Evolutionary conservation across 2,888 invertebrate species (phyloP).

Genomic region (Leucania comma): DNA sequence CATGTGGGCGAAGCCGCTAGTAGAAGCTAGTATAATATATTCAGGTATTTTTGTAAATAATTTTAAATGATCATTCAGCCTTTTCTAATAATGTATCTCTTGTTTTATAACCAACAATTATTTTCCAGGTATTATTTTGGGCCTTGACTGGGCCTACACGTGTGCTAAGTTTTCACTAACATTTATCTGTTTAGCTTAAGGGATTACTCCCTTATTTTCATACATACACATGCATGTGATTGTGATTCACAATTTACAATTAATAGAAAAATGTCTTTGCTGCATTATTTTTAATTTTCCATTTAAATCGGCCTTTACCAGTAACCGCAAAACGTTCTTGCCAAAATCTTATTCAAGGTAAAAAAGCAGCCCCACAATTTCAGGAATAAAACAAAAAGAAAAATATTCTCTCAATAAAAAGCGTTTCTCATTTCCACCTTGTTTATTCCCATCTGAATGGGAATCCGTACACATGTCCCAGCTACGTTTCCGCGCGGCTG

Average conservation of each 20-base stretch:
- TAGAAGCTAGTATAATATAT: too few relatives aligned
- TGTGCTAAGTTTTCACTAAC: too few relatives aligned
- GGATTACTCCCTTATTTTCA: too few relatives aligned
- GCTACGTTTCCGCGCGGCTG: slow-evolving; percentile 62
- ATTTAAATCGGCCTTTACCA: too few relatives aligned
- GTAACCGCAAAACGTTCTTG: neutral
- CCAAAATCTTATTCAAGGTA: neutral
- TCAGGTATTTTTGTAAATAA: neutral
- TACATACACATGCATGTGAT: too few relatives aligned
- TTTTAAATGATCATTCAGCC: neutral
- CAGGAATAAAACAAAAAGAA: slow-evolving; percentile 28
- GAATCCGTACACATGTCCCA: slow-evolving; percentile 65
- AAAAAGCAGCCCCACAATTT: slow-evolving; percentile 15
- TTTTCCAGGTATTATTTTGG: neutral
- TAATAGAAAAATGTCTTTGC: too few relatives aligned
- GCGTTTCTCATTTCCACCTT: slow-evolving; percentile 52
- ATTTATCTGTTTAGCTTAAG: too few relatives aligned
- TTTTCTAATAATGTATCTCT: neutral
- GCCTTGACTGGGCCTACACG: too few relatives aligned
- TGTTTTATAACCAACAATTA: too few relatives aligned
- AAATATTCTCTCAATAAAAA: slow-evolving; percentile 41
- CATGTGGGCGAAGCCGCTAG: too few relatives aligned
- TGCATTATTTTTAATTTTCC: neutral
- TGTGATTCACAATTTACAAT: too few relatives aligned
- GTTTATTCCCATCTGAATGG: slow-evolving; percentile 63